Evolutionary conservation across 2,888 invertebrate species (phyloP), one percentile per base, ranked within the genome.

Genomic region (Troilus luridus): DNA sequence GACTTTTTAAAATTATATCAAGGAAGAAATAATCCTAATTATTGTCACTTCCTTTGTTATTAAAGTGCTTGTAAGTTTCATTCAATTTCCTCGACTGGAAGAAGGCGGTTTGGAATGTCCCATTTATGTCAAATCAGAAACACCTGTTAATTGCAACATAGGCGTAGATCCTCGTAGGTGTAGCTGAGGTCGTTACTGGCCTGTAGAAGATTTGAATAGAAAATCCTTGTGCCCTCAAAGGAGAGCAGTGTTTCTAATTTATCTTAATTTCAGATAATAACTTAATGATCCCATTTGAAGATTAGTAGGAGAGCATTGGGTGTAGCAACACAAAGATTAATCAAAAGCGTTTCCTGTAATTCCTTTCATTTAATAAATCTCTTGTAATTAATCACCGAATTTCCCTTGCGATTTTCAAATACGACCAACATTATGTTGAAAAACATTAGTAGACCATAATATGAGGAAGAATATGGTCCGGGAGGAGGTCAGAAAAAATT

Each of bases 211-310:
- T 41, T 56, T 85, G 85, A 85, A 85, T 56, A 85, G 56, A 58
- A 41, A 85, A 85, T 58, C 56, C 85, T 85, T 56, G 85, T 85
- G 6, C 12, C 85, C 11, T 85, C 41, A 41, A 85, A 85, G 56
- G 56, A 85, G 56, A 12, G n/a, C 85, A n/a, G 21, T 0, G 56
- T 56, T 11, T 54, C 12, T 41, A 85, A 85, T 58, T 85, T 85
- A 85, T 85, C 85, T 85, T 58, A 58, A 85, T 85, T 85, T 58
- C 85, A 85, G 72, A 85, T 85, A 54, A 56, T 58, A 85, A 85
- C 56, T 56, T 85, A 85, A 85, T 85, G 54, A 85, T 85, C 85
- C 54, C 85, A 85, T 58, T 58, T 58, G 56, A 85, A 85, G 85
- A 85, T 85, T 58, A 85, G 21, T 7, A n/a, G n/a, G 56, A 21